phyloP scores from a whole-genome alignment of 2,797 vertebrate genomes.

The Balearica regulorum region DNA sequence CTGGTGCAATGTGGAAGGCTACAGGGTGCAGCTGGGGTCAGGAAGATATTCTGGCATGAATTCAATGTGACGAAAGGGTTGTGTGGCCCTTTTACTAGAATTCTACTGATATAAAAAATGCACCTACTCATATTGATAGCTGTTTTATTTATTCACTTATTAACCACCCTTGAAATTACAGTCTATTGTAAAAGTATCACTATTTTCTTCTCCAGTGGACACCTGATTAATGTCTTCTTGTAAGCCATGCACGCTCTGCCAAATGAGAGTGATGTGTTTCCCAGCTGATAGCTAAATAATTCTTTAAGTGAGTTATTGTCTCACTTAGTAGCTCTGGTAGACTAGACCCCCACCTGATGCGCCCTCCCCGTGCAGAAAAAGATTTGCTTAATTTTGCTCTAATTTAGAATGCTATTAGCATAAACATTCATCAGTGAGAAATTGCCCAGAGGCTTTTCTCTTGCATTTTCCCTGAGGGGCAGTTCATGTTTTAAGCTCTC shows the following conservation, averaged over 20 bases:
- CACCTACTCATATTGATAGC: background rate
- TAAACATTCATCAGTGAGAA: background rate
- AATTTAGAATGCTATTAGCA: background rate
- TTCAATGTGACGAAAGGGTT: background rate
- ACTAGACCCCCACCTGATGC: background rate
- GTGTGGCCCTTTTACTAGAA: background rate
- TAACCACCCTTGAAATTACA: conserved; percentile 43
- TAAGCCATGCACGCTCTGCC: background rate
- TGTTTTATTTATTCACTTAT: conserved; percentile 40
- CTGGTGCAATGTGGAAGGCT: background rate
- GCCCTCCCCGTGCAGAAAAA: background rate
- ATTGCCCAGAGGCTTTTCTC: background rate
- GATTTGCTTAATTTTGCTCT: background rate
- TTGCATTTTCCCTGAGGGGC: background rate
- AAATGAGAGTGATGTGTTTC: background rate
- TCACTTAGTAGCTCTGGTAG: background rate
- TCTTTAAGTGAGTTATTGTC: background rate
- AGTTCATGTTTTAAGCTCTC: background rate
- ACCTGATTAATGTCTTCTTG: conserved; percentile 18
- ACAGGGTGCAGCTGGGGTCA: background rate
- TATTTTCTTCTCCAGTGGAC: conserved; percentile 22
- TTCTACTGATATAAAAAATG: background rate
- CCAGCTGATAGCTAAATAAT: conserved; percentile 11
- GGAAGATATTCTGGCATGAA: background rate
- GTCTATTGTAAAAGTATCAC: conserved; percentile 10